phyloP scores from a whole-genome alignment of 2,113 vertebrate species.

The Nyctereutes procyonoides region DNA sequence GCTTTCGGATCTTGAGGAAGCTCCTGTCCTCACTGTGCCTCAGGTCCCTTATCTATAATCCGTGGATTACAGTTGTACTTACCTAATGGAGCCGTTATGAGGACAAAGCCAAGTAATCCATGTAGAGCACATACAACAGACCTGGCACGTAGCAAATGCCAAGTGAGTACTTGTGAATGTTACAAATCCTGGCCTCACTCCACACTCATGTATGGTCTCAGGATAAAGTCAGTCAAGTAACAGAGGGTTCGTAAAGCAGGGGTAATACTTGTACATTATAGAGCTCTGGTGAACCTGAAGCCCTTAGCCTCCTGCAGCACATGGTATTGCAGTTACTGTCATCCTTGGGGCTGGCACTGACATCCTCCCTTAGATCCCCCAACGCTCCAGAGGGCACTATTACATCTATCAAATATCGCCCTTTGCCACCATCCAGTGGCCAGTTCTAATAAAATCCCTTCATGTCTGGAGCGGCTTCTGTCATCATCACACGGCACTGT shows the following conservation, averaged over 20 bases:
- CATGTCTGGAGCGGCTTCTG: not conserved
- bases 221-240: not conserved
- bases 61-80: not conserved
- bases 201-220: not conserved
- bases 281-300: not conserved
- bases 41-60: not conserved
- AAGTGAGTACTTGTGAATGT: not conserved
- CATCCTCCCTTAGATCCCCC: no score
- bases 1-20: not conserved
- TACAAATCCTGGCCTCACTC: not conserved
- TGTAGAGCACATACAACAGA: not conserved
- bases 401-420: not conserved
- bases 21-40: not conserved
- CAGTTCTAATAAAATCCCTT: not conserved
- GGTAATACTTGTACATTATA: not conserved
- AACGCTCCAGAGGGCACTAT: not conserved
- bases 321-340: not conserved
- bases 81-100: not conserved
- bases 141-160: not conserved
- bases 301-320: not conserved
- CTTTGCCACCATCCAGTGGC: not conserved
- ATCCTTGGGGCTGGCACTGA: not conserved
- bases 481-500: not conserved
- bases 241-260: not conserved
- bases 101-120: not conserved